Conservation (phyloP, 2,888 invertebrate genomes). For the Amblyteles armatorius region DNA sequence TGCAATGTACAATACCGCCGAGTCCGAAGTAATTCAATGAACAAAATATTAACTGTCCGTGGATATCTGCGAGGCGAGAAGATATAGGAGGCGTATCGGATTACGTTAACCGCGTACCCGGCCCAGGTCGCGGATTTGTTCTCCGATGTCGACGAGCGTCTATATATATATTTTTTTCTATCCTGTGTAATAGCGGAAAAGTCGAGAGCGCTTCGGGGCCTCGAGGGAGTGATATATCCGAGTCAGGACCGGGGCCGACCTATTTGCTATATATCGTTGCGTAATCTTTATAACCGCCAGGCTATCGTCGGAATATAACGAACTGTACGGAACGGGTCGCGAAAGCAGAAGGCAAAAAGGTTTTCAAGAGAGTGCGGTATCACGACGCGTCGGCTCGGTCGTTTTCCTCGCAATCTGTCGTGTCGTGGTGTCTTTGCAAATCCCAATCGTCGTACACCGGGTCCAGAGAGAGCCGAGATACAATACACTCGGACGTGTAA, state of each 20-base stretch:
- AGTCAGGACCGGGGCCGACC: constrained; percentile 46
- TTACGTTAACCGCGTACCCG: constrained; percentile 15
- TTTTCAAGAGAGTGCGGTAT: constrained; percentile 32
- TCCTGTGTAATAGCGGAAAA: constrained; percentile 35
- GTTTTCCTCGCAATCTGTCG: constrained; percentile 1
- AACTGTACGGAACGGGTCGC: neutral
- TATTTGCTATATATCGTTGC: constrained; percentile 54
- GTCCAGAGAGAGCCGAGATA: neutral
- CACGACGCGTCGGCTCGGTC: constrained; percentile 33
- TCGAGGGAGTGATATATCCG: constrained; percentile 5
- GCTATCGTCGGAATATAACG: constrained; percentile 14
- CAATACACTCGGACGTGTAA: constrained; percentile 7
- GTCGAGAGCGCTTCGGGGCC: constrained; percentile 41
- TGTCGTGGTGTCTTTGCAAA: constrained; percentile 3
- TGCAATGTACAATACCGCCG: neutral
- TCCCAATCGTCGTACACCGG: neutral
- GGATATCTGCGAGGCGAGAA: neutral
- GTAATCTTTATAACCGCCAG: constrained; percentile 35
- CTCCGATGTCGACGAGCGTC: constrained; percentile 12
- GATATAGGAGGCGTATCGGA: constrained; percentile 13
- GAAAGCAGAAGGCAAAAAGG: constrained; percentile 26
- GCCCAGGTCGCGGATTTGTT: constrained; percentile 10
- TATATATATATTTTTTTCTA: neutral
- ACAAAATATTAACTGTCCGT: neutral
- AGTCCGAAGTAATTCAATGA: neutral